Evolutionary conservation across 1,140 invertebrate genomes (phyloP).

Genomic region (Nephotettix cincticeps): DNA sequence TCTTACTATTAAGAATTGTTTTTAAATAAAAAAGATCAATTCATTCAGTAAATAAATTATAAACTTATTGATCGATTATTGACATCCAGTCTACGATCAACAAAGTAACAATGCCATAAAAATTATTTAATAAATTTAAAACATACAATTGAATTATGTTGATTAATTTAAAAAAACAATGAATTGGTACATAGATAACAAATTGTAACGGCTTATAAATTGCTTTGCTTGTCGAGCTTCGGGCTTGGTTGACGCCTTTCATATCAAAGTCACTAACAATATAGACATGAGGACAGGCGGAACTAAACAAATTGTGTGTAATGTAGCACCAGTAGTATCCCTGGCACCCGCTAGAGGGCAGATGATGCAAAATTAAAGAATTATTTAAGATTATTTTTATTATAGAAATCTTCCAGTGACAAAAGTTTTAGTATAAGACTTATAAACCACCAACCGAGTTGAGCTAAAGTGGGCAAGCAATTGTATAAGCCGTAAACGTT

Average conservation of each 20-base stretch:
- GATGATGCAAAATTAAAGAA: too few relatives aligned
- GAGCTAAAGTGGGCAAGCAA: background rate
- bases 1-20: too few relatives aligned
- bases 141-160: too few relatives aligned
- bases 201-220: conserved; percentile 12
- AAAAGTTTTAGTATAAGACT: background rate
- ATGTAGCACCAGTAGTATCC: background rate
- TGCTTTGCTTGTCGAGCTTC: background rate
- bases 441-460: background rate
- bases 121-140: too few relatives aligned
- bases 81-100: too few relatives aligned
- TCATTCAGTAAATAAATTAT: too few relatives aligned
- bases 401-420: background rate
- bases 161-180: too few relatives aligned
- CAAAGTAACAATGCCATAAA: too few relatives aligned
- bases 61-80: too few relatives aligned
- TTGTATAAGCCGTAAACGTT: background rate
- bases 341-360: background rate
- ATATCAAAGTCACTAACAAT: background rate
- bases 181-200: background rate
- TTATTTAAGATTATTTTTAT: too few relatives aligned
- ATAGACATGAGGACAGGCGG: background rate
- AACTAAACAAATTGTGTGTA: background rate
- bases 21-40: too few relatives aligned
- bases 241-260: background rate